Evolutionary conservation across 2,888 invertebrate species (phyloP), one percentile per base, ranked within the genome.

Genomic region (Antheraea assamensis): DNA sequence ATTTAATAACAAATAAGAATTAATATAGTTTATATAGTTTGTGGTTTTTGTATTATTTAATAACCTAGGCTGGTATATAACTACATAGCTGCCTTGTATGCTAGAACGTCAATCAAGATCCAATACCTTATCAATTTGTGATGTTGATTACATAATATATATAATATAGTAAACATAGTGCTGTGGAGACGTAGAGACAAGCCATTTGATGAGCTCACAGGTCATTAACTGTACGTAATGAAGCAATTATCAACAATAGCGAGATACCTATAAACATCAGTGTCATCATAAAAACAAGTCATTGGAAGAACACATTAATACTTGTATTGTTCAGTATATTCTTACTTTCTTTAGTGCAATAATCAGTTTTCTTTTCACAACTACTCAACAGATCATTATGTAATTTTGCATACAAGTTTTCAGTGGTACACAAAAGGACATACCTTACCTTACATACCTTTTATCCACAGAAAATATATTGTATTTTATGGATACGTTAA

Each of bases 191-290:
- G 66, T 35, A 19, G 7, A 68, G 68, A 68, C 68, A 68, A 35
- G 68, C 21, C 35, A 35, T 68, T 35, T 68, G 35, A 35, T 68
- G 35, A 68, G 68, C 31, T 68, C 35, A n/a, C 35, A 35, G 27
- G 31, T 68, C 31, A 68, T 64, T 64, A 64, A 64, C 61, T 30
- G 17, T 24, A 68, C 35, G 35, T 68, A 35, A 68, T 68, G 35
- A 35, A 68, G 35, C 68, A 31, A 66, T 68, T 68, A 35, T 35
- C 35, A 68, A 35, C 8, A 35, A 10, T 21, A 64, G 4, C 15
- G 15, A 64, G 17, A 19, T 64, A 61, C 30, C 27, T 64, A 64
- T 30, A 64, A 27, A 27, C 61, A 17, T 30, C 17, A 17, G 17
- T 64, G 17, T 5, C 17, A 64, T 17, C 17, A 30, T 27, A 30